Evolutionary conservation across 2,888 invertebrate species (phyloP).

Genomic region (Ormyrus nitidulus): DNA sequence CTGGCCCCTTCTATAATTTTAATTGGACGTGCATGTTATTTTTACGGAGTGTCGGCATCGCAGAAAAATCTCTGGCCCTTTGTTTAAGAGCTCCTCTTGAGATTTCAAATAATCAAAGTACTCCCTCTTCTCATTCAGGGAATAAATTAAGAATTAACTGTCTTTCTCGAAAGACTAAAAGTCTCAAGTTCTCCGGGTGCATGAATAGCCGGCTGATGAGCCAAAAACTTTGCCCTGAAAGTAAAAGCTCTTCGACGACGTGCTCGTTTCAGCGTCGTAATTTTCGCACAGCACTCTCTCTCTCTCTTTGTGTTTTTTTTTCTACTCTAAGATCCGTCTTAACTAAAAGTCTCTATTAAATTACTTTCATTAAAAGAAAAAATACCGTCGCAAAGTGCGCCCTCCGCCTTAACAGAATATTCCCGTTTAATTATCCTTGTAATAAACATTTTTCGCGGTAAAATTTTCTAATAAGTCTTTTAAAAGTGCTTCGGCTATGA

Average conservation of each 20-base stretch:
- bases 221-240: conserved; percentile 51
- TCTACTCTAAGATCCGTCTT: conserved; percentile 21
- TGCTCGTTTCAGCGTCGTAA: conserved; percentile 24
- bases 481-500: too few species aligned
- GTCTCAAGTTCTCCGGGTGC: conserved; percentile 41
- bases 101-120: conserved; percentile 54
- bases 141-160: conserved; percentile 56
- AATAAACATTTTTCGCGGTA: too few species aligned
- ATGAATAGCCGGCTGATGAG: conserved; percentile 54
- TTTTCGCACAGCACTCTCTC: conserved; percentile 34
- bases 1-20: too few species aligned
- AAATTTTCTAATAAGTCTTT: too few species aligned
- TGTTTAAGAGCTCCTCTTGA: conserved; percentile 35
- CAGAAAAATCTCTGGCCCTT: conserved; percentile 24
- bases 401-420: background rate
- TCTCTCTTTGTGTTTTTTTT: background rate
- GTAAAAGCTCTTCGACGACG: conserved; percentile 48
- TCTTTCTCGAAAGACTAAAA: conserved; percentile 50
- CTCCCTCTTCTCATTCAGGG: conserved; percentile 39
- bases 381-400: background rate
- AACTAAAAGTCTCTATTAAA: conserved; percentile 33
- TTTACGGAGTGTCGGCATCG: conserved; percentile 11
- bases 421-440: too few species aligned
- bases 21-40: background rate
- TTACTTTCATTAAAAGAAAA: conserved; percentile 39